These are phyloP conservation scores for Onychomys torridus DNA, from an alignment of 2,797 vertebrate genomes.

Conservation along the genomic window DNA sequence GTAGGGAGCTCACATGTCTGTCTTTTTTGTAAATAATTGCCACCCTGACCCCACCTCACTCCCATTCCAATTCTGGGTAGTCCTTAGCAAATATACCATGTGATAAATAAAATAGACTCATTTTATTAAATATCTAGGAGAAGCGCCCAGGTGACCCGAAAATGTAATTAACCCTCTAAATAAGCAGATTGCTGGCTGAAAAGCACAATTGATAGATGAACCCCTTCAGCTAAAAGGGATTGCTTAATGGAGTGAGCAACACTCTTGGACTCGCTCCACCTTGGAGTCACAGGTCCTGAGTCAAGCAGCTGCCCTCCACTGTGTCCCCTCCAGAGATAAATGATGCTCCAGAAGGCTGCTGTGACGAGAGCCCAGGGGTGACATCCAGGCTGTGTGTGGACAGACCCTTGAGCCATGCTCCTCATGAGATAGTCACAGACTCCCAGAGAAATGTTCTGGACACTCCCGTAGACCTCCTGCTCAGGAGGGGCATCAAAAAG, in stretches of 20 bases:
- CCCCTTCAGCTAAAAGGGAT: slow-evolving; percentile 77
- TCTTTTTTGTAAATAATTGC: slow-evolving; percentile 48
- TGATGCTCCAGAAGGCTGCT: slow-evolving; percentile 6
- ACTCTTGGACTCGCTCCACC: slow-evolving; percentile 76
- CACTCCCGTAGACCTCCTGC: background rate
- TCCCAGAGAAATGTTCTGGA: background rate
- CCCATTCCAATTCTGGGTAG: background rate
- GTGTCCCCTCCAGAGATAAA: slow-evolving; percentile 66
- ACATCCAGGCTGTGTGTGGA: background rate
- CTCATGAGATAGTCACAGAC: background rate
- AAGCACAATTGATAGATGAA: slow-evolving; percentile 81
- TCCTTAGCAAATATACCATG: slow-evolving; percentile 40
- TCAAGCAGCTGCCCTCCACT: slow-evolving; percentile 38
- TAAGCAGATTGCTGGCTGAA: slow-evolving; percentile 80
- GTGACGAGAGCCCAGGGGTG: slow-evolving; percentile 1
- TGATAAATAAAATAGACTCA: slow-evolving; percentile 73
- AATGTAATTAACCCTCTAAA: slow-evolving; percentile 82
- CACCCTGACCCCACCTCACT: too few relatives aligned
- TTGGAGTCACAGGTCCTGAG: slow-evolving; percentile 65
- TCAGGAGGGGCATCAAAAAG: background rate
- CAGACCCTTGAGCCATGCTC: background rate
- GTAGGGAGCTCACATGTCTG: slow-evolving; percentile 45
- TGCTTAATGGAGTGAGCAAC: slow-evolving; percentile 81
- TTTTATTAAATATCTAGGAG: slow-evolving; percentile 79
- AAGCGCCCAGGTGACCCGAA: slow-evolving; percentile 72